A percentile compares a stretch with the other conserved stretches of the same genome.
These are phyloP conservation scores for Tragelaphus scriptus DNA, from an alignment of 2,113 vertebrate genomes.

Conservation along the genomic window DNA sequence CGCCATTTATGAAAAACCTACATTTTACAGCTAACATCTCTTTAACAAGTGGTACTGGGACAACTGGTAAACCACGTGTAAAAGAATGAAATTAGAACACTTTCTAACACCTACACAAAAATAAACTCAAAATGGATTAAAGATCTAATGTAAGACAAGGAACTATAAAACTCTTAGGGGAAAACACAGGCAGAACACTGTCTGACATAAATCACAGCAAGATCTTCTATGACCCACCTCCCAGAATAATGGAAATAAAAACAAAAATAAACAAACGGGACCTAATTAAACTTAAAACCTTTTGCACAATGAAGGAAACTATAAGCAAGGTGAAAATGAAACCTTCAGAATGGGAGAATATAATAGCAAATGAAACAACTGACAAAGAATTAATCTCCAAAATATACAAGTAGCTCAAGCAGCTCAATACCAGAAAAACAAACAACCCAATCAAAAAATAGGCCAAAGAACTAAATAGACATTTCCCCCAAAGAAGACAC, in stretches of 20 bases:
- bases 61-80: background rate
- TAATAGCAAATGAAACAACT: background rate
- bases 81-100: background rate
- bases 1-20: background rate
- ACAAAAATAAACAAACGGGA: background rate
- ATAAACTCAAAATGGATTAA: background rate
- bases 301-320: background rate
- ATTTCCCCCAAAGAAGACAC: background rate
- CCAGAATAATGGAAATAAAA: background rate
- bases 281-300: background rate
- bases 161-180: background rate
- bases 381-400: background rate
- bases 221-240: background rate
- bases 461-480: background rate
- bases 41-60: background rate
- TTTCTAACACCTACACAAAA: background rate
- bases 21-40: background rate
- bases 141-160: background rate
- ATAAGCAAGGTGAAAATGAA: background rate
- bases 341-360: background rate
- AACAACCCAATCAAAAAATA: background rate
- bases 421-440: background rate
- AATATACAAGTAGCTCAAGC: background rate
- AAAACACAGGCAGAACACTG: background rate
- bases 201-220: background rate